These are phyloP conservation scores for Drosophila malerkotliana DNA, from an alignment of 1,140 invertebrate species.

Conservation along the genomic window DNA sequence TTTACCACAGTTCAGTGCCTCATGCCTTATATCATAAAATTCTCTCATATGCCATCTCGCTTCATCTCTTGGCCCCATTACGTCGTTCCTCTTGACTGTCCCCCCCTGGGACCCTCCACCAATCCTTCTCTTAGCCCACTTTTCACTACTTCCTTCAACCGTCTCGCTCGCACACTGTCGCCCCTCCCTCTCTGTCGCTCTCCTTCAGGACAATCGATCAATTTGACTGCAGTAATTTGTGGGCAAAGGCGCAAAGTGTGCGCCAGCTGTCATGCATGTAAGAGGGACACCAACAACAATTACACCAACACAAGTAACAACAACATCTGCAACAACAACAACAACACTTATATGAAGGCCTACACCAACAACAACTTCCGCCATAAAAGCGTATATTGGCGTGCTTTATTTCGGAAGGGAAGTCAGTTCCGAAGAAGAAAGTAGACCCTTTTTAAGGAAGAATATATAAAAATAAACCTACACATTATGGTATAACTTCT, in stretches of 20 bases:
- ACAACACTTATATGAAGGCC: neutral
- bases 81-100: neutral
- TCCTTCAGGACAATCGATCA: constrained; percentile 71
- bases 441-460: constrained; percentile 9
- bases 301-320: constrained; percentile 12
- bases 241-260: constrained; percentile 73
- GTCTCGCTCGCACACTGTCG: neutral
- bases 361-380: constrained; percentile 20
- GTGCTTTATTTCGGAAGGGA: neutral
- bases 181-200: constrained; percentile 19
- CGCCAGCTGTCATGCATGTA: constrained; percentile 65
- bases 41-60: neutral
- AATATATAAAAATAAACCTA: too few species aligned
- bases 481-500: too few species aligned
- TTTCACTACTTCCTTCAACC: neutral
- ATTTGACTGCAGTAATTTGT: constrained; percentile 81
- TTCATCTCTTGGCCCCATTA: constrained; percentile 26
- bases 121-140: neutral
- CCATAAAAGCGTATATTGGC: constrained; percentile 32
- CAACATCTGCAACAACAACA: constrained; percentile 1
- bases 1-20: constrained; percentile 78
- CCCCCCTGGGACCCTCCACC: neutral
- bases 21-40: constrained; percentile 75
- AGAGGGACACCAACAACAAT: constrained; percentile 33
- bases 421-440: neutral